Base-by-base conservation (phyloP, 2,113 vertebrate genomes). In the Polyodon spathula region DNA sequence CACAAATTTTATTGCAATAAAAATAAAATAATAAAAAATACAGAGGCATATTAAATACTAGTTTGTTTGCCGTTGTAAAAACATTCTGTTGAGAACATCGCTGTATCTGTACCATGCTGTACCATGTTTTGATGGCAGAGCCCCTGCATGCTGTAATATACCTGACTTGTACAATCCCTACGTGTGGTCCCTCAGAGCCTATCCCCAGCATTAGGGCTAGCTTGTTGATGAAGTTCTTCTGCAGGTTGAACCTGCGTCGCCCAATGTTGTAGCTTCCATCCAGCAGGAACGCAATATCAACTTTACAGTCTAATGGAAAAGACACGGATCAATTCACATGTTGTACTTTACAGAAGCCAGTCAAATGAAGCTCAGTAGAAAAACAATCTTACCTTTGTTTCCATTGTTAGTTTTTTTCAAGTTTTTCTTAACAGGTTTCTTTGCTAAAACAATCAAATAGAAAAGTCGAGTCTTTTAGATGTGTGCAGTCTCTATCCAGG, bases 191-290 rank as follows among this genome's bases (percentile, higher is more conserved):
- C 10, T 87, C 86, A 6, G 84, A 82, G 67, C 96, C 96, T 48
- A 95, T 85, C 73, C 86, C 90, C 78, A 98, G 73, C 85, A 88
- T 90, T 38, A 89, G 62, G 3, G 80, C 85, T 66, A 98, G 82
- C 74, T 92, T 97, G 57, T 81, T 74, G 60, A 98, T 74, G 70
- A 97, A 97, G 75, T 86, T 97, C 71, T 98, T 98, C 87, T 98
- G 96, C 64, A 98, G 77, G 78, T 91, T 93, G 81, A 93, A 98
- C 63, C 96, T 82, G 0, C 96, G 88, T 66, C 87, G 88, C 38
- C 95, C 96, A 0, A 98, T 93, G 78, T 95, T 95, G 69, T 86
- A 91, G 62, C 94, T 96, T 78, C 96, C 89, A 69, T 98, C 96
- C 6, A 97, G 81, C 65, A 98, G 82, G 74, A 98, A 78, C 41